Evolutionary conservation across 2,888 invertebrate genomes (phyloP).

Genomic region (Meteorus cinctellus): DNA sequence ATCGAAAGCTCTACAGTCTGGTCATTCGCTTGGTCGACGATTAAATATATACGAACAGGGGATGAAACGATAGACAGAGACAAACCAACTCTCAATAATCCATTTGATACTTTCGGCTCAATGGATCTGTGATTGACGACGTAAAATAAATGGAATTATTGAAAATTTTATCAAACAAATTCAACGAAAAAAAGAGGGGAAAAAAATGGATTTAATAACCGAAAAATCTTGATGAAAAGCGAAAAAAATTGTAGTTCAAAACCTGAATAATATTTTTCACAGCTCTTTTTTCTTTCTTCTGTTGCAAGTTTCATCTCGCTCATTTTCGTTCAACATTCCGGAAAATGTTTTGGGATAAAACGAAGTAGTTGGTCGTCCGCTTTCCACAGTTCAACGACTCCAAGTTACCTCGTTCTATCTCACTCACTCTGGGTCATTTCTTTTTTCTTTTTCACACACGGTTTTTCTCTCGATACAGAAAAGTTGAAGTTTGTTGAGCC

Average conservation of each 20-base stretch:
- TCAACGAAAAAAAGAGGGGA: not conserved
- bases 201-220: not conserved
- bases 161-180: not conserved
- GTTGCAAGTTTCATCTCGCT: not conserved
- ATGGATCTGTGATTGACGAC: not conserved
- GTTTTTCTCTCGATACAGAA: conserved; percentile 39
- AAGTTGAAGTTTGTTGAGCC: conserved; percentile 58
- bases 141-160: not conserved
- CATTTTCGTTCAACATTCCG: not conserved
- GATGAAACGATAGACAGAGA: not conserved
- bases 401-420: conserved; percentile 55
- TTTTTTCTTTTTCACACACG: not conserved
- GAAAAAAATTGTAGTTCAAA: too few relatives aligned
- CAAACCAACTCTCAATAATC: conserved; percentile 1
- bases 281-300: not conserved
- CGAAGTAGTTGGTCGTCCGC: conserved; percentile 55
- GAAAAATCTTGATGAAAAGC: too few relatives aligned
- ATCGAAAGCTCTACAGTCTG: conserved; percentile 2
- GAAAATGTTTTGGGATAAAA: conserved; percentile 27
- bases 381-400: conserved; percentile 55
- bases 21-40: not conserved
- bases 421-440: not conserved
- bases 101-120: conserved; percentile 12
- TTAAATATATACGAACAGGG: not conserved
- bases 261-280: not conserved